A percentile compares a stretch with the other conserved stretches of the same genome.
Conservation (phyloP, 2,888 invertebrate species). For the Perdita meconis region DNA sequence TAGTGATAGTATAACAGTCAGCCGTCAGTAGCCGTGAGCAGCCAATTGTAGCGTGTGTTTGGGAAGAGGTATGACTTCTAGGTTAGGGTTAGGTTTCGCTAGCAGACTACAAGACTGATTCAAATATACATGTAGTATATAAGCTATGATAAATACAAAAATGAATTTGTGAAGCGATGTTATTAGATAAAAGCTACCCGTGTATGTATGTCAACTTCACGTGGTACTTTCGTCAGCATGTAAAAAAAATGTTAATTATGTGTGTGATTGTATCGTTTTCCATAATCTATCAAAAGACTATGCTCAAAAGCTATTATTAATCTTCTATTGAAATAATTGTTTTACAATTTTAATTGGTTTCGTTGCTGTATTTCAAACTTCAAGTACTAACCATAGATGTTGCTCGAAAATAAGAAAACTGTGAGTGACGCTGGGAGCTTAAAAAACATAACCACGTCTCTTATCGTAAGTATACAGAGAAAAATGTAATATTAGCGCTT, state of each 20-base stretch:
- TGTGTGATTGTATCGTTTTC: neutral
- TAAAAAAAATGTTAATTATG: neutral
- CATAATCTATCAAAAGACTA: neutral
- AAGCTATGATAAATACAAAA: too few relatives aligned
- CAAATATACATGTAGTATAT: too few relatives aligned
- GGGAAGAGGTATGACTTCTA: too few relatives aligned
- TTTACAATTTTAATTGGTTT: too few relatives aligned
- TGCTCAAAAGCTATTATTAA: neutral
- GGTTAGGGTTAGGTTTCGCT: constrained; percentile 42
- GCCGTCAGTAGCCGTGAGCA: too few relatives aligned
- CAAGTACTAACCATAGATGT: constrained; percentile 52
- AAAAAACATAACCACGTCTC: constrained; percentile 74
- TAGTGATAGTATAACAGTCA: too few relatives aligned
- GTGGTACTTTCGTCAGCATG: neutral
- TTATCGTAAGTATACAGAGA: constrained; percentile 75
- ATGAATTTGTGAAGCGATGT: constrained; percentile 34
- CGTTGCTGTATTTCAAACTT: too few relatives aligned
- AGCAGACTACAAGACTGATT: constrained; percentile 32
- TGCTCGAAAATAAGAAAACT: constrained; percentile 52
- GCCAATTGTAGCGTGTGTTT: too few relatives aligned
- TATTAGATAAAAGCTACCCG: constrained; percentile 26
- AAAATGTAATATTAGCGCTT: neutral
- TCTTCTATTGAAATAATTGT: neutral
- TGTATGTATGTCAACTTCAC: constrained; percentile 9
- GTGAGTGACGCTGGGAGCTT: constrained; percentile 12